Percentiles rank a stretch among this genome's conserved stretches.
Conservation (phyloP, 2,888 invertebrate species). For the Agonopterix arenella region DNA sequence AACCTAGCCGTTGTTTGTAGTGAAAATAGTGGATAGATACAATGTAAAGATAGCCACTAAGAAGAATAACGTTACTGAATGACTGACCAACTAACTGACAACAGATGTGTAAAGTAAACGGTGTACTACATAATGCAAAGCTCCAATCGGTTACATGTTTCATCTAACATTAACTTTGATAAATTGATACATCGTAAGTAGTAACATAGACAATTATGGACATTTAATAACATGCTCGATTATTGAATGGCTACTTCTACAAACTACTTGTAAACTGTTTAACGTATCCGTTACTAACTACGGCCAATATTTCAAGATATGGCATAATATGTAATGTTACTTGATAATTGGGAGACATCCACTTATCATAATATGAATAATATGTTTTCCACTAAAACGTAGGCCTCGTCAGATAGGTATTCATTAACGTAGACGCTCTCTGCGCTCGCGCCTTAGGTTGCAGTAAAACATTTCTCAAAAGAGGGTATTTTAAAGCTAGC, state of each 20-base stretch:
- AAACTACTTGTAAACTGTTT: conserved; percentile 57
- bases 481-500: conserved; percentile 36
- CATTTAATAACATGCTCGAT: conserved; percentile 60
- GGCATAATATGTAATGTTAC: conserved; percentile 45
- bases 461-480: conserved; percentile 48
- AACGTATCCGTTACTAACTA: conserved; percentile 52
- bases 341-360: conserved; percentile 37
- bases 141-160: conserved; percentile 36
- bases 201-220: conserved; percentile 51
- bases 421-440: too few relatives aligned
- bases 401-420: conserved; percentile 31
- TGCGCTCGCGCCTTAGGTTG: conserved; percentile 16
- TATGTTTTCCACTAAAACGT: conserved; percentile 58
- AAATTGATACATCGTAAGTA: conserved; percentile 44
- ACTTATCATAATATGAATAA: conserved; percentile 2
- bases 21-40: neutral
- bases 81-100: conserved; percentile 5
- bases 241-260: conserved; percentile 59
- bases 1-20: conserved; percentile 28
- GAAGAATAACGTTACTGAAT: neutral
- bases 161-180: conserved; percentile 41
- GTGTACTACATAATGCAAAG: conserved; percentile 33
- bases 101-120: conserved; percentile 13
- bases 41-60: conserved; percentile 28
- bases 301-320: conserved; percentile 30